Evolutionary conservation across 2,113 vertebrate species (phyloP).

Genomic region (Malurus melanocephalus): DNA sequence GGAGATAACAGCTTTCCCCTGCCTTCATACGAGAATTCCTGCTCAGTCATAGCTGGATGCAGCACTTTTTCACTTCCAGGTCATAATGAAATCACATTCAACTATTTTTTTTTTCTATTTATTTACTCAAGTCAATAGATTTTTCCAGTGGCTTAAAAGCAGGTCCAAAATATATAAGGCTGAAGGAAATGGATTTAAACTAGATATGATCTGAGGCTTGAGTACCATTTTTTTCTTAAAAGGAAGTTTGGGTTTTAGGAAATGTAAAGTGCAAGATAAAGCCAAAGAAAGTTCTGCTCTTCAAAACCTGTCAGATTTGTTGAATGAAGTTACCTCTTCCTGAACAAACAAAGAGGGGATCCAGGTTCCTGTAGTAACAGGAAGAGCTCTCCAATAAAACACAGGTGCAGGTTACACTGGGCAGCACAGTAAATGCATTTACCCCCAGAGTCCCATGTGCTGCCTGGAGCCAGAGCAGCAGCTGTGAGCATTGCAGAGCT

Average conservation of each 20-base stretch:
- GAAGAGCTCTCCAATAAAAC: background rate
- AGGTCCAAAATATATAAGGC: background rate
- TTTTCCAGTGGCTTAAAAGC: background rate
- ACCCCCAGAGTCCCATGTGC: rapidly evolving
- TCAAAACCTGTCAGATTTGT: background rate
- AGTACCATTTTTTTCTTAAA: background rate
- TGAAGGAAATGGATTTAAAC: background rate
- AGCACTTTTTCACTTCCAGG: background rate
- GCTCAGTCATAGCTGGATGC: background rate
- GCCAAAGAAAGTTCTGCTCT: background rate
- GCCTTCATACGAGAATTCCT: background rate
- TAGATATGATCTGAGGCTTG: background rate
- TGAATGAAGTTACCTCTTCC: background rate
- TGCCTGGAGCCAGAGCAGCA: background rate
- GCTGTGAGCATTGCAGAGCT: background rate
- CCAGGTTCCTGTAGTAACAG: background rate
- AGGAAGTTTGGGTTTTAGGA: background rate
- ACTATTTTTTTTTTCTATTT: too few species aligned
- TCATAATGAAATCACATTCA: rapidly evolving
- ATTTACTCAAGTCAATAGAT: background rate
- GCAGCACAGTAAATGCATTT: background rate
- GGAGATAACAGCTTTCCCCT: rapidly evolving
- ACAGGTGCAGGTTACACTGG: background rate
- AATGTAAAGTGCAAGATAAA: background rate
- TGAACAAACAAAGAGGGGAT: background rate